Evolutionary conservation across 2,113 vertebrate genomes (phyloP), one percentile per base, ranked within the genome.

Genomic region (Hemibates koningsi): DNA sequence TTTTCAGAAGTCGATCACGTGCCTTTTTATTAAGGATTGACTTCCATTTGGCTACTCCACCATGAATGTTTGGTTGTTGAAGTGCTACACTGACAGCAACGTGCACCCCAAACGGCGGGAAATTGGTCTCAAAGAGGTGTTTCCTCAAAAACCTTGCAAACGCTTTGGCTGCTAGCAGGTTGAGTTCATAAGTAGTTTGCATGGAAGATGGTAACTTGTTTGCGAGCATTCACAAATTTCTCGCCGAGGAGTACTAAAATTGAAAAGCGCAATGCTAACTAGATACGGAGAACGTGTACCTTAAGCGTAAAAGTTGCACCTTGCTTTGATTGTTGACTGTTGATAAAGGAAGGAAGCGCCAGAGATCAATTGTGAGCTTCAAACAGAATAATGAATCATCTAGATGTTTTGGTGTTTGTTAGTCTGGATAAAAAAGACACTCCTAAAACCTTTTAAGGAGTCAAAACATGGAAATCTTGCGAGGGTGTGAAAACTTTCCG

Each of bases 381-480:
- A 48, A 48, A 48, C 24, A 29, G 41, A 76, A 17, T 29, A 50
- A 12, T 32, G 10, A 52, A 12, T 78, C 17, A 6, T 78, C 1
- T 78, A n/a, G 19, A 2, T 52, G 4, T 52, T 78, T 52, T 52
- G n/a, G 73, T 78, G 71, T 78, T 78, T 45, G 34, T 21, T 68
- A 38, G 34, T 68, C 34, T 21, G 61, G 34, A 68, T 68, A 68
- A 50, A 76, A 7, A 32, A 19, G 41, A 48, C 24, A 19, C 43
- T 19, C 71, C 24, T 48, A 29, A 76, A 76, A 76, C 41, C 24
- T 50, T 78, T 78, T 78, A 78, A 50, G 43, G 71, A 76, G 43
- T 19, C 14, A 48, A 78, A 78, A 78, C 71, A n/a, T 3, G 9
- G 43, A 50, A 50, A 2, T 50, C 16, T 78, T 50, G 24, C 27